These are phyloP conservation scores for Balearica regulorum DNA, from an alignment of 2,797 vertebrate genomes.

Conservation along the genomic window DNA sequence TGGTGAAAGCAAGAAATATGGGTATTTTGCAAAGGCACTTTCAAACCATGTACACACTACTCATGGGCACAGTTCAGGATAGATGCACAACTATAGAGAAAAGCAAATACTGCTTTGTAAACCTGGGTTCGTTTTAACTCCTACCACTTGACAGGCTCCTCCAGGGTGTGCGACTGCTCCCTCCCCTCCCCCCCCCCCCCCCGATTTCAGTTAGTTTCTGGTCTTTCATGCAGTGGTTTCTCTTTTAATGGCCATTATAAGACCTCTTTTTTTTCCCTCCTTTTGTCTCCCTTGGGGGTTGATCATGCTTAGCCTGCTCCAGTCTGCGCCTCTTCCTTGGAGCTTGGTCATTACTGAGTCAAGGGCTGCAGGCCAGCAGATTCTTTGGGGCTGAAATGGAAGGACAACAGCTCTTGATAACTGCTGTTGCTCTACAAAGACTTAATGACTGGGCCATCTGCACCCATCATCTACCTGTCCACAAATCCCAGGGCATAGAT, in stretches of 20 bases:
- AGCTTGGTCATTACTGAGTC: not conserved
- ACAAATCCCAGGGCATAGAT: not conserved
- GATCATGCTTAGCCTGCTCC: not conserved
- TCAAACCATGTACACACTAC: fast-evolving
- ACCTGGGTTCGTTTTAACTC: not conserved
- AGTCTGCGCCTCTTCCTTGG: not conserved
- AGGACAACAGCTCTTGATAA: not conserved
- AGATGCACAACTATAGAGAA: not conserved
- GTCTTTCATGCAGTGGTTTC: not conserved
- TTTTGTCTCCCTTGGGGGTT: not conserved
- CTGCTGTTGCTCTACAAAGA: not conserved
- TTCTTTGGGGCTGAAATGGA: not conserved
- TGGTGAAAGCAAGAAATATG: not conserved
- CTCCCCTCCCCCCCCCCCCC: not conserved
- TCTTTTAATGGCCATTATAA: not conserved
- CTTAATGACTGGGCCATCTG: not conserved
- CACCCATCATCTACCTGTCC: not conserved
- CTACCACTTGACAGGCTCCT: not conserved
- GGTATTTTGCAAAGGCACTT: not conserved
- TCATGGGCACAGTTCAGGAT: not conserved
- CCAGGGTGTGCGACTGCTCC: no score
- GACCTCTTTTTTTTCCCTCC: not conserved
- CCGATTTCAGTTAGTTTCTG: not conserved
- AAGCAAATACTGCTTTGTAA: not conserved
- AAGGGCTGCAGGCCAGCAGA: not conserved